phyloP scores from a whole-genome alignment of 2,888 invertebrate genomes.

The Habrosyne pyritoides region DNA sequence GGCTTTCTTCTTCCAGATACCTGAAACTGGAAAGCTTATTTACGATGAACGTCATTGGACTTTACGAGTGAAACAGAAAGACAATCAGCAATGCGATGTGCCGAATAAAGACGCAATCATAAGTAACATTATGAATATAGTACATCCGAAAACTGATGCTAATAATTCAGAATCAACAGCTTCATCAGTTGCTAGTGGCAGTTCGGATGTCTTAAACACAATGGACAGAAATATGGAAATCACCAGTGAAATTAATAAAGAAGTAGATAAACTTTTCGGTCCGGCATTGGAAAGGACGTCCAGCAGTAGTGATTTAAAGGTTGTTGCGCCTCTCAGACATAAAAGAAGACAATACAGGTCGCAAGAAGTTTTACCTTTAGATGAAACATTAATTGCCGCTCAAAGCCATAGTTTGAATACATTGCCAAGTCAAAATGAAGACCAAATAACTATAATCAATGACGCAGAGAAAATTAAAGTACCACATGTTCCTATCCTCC shows the following conservation, averaged over 20 bases:
- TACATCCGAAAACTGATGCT: conserved; percentile 53
- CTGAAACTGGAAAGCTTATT: conserved; percentile 61
- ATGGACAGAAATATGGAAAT: conserved; percentile 58
- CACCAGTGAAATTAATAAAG: conserved; percentile 63
- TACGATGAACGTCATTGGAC: conserved; percentile 67
- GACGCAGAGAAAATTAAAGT: conserved; percentile 40
- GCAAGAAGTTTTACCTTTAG: conserved; percentile 69
- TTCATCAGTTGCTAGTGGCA: conserved; percentile 63
- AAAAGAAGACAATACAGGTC: conserved; percentile 74
- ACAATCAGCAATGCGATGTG: conserved; percentile 15
- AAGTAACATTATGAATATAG: conserved; percentile 68
- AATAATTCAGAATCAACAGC: conserved; percentile 57
- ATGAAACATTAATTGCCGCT: conserved; percentile 38
- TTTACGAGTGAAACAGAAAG: conserved; percentile 30
- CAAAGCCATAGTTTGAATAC: conserved; percentile 34
- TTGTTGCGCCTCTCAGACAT: conserved; percentile 63
- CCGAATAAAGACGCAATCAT: conserved; percentile 48
- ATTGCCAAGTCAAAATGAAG: conserved; percentile 48
- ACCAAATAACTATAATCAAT: conserved; percentile 38
- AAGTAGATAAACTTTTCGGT: conserved; percentile 71
- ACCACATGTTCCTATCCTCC: conserved; percentile 59
- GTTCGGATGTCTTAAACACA: conserved; percentile 62
- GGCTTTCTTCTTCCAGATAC: conserved; percentile 47
- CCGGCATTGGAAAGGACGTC: conserved; percentile 71
- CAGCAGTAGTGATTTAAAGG: conserved; percentile 72